Base-by-base conservation (phyloP, 2,888 invertebrate genomes). In the Sacculina carcini region DNA sequence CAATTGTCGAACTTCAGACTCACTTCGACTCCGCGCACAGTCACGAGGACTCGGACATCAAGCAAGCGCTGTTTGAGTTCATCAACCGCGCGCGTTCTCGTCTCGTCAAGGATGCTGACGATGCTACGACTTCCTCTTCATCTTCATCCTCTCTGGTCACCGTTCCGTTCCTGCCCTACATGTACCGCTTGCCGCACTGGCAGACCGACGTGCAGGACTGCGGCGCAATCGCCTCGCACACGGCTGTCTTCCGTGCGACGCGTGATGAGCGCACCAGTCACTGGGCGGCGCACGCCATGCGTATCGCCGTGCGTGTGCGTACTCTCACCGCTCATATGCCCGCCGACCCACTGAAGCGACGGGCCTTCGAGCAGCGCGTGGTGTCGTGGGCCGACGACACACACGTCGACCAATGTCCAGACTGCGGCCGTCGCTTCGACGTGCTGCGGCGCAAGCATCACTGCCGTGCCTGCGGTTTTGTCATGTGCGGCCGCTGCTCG, bases 301-400 rank as follows among this genome's bases (percentile, higher is more conserved):
- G 89, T 66, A 68, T 96, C 52, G 73, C 96, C 48, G 90, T 96
- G 62, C 73, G 96, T 58, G 69, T 98, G 58, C 89, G 92, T 66
- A 85, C 89, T 64, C 70, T 98, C 53, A 71, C 94, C 32, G 74
- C 77, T 58, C 79, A 84, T 63, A 74, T 80, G 66, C 83, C 89
- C 5, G 60, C 61, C 61, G 68, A 62, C 51, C 58, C 61, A 34
- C 58, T 58, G 7, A 60, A 60, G 48, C 55, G 61, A 49, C 21
- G 59, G 75, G 75, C 66, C 47, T 75, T 74, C 60, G 78, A 78
- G 62, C 73, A 73, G 60, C 63, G 67, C 5, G 68, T 76, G 52
- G 94, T 96, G 5, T 79, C 82, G 31, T 98, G 98, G 98, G 69
- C 87, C 42, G 85, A 89, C 61, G 96, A 96, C 32, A 76, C 76